A percentile compares a stretch with the other conserved stretches of the same genome.
Evolutionary conservation across 1,140 invertebrate species (phyloP).

Genomic region (Melipona quadrifasciata): DNA sequence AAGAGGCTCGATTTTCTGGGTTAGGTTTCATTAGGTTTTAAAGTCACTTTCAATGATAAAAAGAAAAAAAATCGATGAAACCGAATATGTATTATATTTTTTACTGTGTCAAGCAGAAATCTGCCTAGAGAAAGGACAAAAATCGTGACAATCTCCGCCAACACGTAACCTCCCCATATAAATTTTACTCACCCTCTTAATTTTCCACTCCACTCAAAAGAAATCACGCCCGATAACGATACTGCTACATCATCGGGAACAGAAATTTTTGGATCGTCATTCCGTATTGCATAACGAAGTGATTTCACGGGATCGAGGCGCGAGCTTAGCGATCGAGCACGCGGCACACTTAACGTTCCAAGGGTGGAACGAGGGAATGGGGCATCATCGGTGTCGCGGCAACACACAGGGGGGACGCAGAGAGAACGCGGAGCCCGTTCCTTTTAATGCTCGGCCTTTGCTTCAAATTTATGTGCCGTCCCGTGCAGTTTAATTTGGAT

Average conservation of each 20-base stretch:
- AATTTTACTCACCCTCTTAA: not conserved
- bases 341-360: constrained; percentile 47
- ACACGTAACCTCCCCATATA: not conserved
- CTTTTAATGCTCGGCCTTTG: constrained; percentile 71
- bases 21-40: no score
- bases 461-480: constrained; percentile 75
- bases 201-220: no score
- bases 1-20: no score
- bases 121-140: no score
- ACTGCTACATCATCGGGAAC: not conserved
- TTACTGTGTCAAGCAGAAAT: no score
- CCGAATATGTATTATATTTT: no score
- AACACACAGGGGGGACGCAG: constrained; percentile 17
- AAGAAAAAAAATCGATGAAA: no score
- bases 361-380: not conserved
- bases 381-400: not conserved
- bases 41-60: no score
- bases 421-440: constrained; percentile 44
- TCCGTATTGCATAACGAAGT: constrained; percentile 36
- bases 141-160: no score
- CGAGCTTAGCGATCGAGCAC: constrained; percentile 28
- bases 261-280: constrained; percentile 44
- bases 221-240: not conserved
- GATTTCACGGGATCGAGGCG: constrained; percentile 55
- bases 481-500: constrained; percentile 77